Evolutionary conservation across 2,888 invertebrate species (phyloP).

Genomic region (Tetrapedia diversipes): DNA sequence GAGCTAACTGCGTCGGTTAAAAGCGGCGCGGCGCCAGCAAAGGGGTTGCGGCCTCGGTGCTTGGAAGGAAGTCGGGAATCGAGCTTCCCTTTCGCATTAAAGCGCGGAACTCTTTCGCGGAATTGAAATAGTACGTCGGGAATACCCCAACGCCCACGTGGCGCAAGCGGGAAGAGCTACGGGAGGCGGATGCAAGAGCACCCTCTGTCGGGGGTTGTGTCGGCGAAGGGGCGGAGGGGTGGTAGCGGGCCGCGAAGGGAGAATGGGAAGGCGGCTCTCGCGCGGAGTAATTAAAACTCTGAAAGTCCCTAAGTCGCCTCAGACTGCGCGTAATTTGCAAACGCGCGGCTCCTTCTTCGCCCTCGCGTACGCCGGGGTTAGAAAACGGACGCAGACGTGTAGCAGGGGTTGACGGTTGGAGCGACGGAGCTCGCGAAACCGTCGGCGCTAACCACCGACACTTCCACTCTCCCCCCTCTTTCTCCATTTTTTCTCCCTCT

Average conservation of each 20-base stretch:
- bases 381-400: conserved; percentile 27
- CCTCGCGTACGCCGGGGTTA: conserved; percentile 30
- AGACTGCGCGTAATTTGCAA: conserved; percentile 75
- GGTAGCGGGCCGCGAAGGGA: conserved; percentile 22
- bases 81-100: conserved; percentile 59
- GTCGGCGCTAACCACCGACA: conserved; percentile 47
- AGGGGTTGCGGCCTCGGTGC: conserved; percentile 13
- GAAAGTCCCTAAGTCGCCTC: conserved; percentile 72
- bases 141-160: conserved; percentile 29
- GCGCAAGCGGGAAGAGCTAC: conserved; percentile 36
- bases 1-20: conserved; percentile 24
- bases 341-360: conserved; percentile 60
- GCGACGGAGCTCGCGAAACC: not conserved
- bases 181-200: conserved; percentile 25
- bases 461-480: conserved; percentile 14
- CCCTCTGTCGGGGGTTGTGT: not conserved
- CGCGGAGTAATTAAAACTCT: conserved; percentile 78
- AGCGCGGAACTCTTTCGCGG: conserved; percentile 67
- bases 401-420: conserved; percentile 3
- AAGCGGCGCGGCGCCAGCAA: not conserved
- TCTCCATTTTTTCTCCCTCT: not conserved
- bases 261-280: conserved; percentile 55
- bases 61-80: conserved; percentile 27
- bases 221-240: not conserved
- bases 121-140: conserved; percentile 68